These are phyloP conservation scores for Oreotrochilus melanogaster DNA, from an alignment of 2,113 vertebrate species.

Conservation along the genomic window DNA sequence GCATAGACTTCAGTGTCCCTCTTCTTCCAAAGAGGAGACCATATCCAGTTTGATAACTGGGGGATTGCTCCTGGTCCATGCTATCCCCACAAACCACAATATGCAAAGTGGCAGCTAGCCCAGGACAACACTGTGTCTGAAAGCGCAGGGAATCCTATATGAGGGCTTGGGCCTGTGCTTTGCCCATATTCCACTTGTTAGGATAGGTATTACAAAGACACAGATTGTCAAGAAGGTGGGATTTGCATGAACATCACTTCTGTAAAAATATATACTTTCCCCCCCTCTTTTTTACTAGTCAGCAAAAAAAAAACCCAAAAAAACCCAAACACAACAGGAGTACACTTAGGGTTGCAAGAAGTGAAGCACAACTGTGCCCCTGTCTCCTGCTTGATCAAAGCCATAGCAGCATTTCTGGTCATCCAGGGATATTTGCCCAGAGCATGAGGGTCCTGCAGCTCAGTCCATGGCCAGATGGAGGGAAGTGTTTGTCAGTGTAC, in stretches of 20 bases:
- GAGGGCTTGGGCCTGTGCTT: not conserved
- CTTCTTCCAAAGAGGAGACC: not conserved
- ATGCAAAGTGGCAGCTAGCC: not conserved
- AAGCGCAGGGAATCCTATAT: rapidly evolving
- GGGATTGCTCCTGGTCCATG: not conserved
- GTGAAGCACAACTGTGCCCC: too few species aligned
- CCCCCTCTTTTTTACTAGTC: not conserved
- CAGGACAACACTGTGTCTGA: not conserved
- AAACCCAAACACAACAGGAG: not conserved
- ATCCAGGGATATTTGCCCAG: not conserved
- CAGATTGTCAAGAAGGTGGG: not conserved
- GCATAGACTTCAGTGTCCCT: rapidly evolving
- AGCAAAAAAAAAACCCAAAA: not conserved
- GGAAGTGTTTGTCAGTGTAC: not conserved
- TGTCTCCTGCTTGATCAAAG: not conserved
- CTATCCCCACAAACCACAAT: rapidly evolving
- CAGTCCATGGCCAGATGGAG: rapidly evolving
- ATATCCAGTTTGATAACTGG: not conserved
- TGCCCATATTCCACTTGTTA: not conserved
- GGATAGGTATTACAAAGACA: not conserved
- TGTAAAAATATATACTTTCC: not conserved
- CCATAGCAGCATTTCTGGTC: not conserved
- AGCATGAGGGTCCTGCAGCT: not conserved
- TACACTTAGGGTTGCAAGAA: not conserved
- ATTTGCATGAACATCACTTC: not conserved